Evolutionary conservation across 2,113 vertebrate genomes (phyloP).

Genomic region (Indicator maculatus): DNA sequence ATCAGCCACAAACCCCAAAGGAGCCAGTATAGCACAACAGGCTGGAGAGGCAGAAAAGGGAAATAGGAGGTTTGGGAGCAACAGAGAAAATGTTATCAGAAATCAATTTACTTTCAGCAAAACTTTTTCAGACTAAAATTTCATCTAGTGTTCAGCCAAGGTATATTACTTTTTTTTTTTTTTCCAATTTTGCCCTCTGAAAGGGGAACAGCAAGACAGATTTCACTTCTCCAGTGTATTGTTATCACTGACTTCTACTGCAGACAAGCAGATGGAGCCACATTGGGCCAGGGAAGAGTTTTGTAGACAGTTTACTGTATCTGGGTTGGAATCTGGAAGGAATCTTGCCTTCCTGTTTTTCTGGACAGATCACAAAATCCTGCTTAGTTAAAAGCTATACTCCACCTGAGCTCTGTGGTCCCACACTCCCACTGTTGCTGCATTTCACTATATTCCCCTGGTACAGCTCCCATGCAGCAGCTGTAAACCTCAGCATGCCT

Average conservation of each 20-base stretch:
- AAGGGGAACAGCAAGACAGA: background rate
- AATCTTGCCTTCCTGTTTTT: background rate
- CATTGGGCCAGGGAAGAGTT: background rate
- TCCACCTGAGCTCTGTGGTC: accelerated
- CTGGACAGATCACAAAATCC: background rate
- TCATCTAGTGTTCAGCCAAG: background rate
- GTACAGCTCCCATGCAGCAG: accelerated
- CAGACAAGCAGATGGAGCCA: background rate
- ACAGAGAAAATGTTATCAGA: background rate
- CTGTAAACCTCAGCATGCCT: background rate
- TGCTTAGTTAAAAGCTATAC: background rate
- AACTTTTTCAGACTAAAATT: background rate
- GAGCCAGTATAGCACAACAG: background rate
- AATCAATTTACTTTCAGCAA: background rate
- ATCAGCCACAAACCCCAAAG: background rate
- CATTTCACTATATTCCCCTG: background rate
- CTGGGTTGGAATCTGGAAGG: background rate
- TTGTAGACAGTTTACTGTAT: background rate
- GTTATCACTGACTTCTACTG: background rate
- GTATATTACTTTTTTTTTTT: background rate
- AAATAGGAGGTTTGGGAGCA: background rate
- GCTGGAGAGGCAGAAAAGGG: background rate
- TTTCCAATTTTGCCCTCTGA: background rate
- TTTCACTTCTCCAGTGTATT: background rate
- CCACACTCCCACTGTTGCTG: background rate